Evolutionary conservation across 37 sponge, comb jelly and placozoan species (phyloP), one percentile per base, ranked within the genome.

Genomic region (Eunapius fragilis): DNA sequence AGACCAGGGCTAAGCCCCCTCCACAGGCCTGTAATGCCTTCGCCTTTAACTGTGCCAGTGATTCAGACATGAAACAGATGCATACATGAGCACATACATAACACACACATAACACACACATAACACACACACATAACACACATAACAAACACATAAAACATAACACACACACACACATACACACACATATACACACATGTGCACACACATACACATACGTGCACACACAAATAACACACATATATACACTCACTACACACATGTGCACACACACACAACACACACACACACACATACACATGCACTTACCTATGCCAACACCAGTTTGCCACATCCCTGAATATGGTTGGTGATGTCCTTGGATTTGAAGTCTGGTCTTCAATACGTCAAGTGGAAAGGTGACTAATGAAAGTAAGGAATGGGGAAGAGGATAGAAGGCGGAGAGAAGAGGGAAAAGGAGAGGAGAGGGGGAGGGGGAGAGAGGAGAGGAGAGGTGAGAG

Each of bases 321-420:
- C 77, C 89, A 10, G 95, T 95, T 35, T 71, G 68, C 31, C 92
- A 4, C 88, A 92, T 82, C 22, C 97, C 97, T 72, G 88, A 76
- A 70, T 89, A 81, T 2, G 76, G n/a, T 31, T 37, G 14, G 25
- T 13, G 58, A 38, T 97, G 91, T 23, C 92, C 87, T 30, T 95
- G 95, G n/a, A 95, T 77, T 82, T 93, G 91, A 10, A 97, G 92
- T 72, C 96, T 84, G 2, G 96, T 97, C 79, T 93, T 93, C 13
- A 89, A 86, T 11, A 97, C 48, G 67, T 97, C 98, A 24, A 97
- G 74, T 17, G 98, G 98, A 71, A 89, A 97, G 22, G 96, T 97
- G 37, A 97, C 95, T 92, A n/a, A 37, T 26, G 79, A 23, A 70
- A 48, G 69, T 17, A 45, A 68, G 6, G 34, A 41, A 5, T 3